phyloP scores from a whole-genome alignment of 2,113 vertebrate species.

The Sorex araneus region DNA sequence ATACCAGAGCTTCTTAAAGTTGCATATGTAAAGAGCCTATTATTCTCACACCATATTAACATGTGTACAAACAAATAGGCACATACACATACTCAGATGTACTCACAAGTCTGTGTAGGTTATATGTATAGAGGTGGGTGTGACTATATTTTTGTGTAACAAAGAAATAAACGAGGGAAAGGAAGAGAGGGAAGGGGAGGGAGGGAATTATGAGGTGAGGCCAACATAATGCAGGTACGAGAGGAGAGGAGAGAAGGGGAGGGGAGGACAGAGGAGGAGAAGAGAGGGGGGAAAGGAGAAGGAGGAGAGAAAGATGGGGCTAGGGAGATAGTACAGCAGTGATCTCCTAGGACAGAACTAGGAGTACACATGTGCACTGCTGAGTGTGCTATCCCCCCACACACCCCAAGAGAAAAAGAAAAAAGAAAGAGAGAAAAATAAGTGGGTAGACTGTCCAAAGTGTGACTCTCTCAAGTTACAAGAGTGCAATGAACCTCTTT shows the following conservation, averaged over 20 bases:
- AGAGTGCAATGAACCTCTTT: not conserved
- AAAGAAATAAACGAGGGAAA: not conserved
- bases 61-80: too few species aligned
- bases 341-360: too few species aligned
- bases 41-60: not conserved
- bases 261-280: not conserved
- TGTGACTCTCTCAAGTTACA: slow-evolving; percentile 29
- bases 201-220: too few species aligned
- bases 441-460: not conserved
- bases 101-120: not conserved
- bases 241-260: too few species aligned
- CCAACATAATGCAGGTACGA: too few species aligned
- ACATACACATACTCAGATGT: not conserved
- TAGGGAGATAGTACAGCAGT: too few species aligned
- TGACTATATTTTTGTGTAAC: not conserved
- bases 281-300: too few species aligned
- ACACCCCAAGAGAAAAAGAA: not conserved
- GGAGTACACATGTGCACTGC: too few species aligned
- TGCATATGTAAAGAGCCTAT: slow-evolving; percentile 12
- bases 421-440: not conserved
- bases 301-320: too few species aligned
- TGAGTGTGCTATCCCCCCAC: too few species aligned
- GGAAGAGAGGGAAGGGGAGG: too few species aligned
- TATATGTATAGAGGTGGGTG: too few species aligned
- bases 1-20: not conserved